Percentiles rank a stretch among this genome's conserved stretches.
These are phyloP conservation scores for Pseudolycoriella hygida DNA, from an alignment of 2,888 invertebrate species.

Conservation along the genomic window DNA sequence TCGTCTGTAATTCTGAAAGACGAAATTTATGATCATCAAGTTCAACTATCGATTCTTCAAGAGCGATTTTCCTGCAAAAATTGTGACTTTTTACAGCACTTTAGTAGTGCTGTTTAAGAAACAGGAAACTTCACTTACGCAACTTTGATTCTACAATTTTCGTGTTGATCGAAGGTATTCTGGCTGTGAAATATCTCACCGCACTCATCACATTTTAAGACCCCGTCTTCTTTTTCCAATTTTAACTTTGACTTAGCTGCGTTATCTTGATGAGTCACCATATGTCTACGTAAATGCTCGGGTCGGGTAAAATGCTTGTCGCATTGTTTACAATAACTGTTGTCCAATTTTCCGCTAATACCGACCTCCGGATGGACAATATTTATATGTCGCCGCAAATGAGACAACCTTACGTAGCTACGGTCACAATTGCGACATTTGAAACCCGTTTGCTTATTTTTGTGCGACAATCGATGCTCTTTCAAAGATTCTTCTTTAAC, in stretches of 20 bases:
- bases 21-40: too few species aligned
- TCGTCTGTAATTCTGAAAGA: too few species aligned
- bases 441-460: slow-evolving; percentile 10
- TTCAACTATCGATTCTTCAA: too few species aligned
- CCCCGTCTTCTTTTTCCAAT: too few species aligned
- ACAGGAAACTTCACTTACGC: too few species aligned
- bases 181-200: too few species aligned
- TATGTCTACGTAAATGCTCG: slow-evolving; percentile 31
- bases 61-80: too few species aligned
- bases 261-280: slow-evolving; percentile 25
- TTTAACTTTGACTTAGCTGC: slow-evolving; percentile 17
- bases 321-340: slow-evolving; percentile 25
- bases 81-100: too few species aligned
- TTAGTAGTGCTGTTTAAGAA: too few species aligned
- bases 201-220: too few species aligned
- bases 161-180: too few species aligned
- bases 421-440: slow-evolving; percentile 30
- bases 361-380: slow-evolving; percentile 15
- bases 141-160: too few species aligned
- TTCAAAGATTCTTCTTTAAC: slow-evolving; percentile 15
- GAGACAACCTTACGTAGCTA: slow-evolving; percentile 27
- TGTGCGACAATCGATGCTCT: slow-evolving; percentile 11
- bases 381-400: slow-evolving; percentile 28
- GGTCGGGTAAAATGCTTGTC: slow-evolving; percentile 29
- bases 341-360: neutral